These are phyloP conservation scores for Vannuccia rotundouncinata DNA, from an alignment of 2,888 invertebrate genomes.

Conservation along the genomic window DNA sequence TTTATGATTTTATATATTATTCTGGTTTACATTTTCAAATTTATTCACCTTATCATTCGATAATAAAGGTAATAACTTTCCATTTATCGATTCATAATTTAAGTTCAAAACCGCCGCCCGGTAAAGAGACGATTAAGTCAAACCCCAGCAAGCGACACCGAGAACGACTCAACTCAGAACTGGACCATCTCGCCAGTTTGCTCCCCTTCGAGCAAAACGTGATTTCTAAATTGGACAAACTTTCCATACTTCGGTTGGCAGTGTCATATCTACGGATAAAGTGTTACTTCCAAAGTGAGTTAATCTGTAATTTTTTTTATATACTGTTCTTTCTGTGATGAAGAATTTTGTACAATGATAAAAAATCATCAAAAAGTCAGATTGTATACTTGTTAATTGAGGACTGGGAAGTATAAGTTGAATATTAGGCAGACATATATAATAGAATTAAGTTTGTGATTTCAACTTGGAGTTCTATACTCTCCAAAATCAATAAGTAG, in stretches of 20 bases:
- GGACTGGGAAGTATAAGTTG: background rate
- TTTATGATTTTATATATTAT: too few relatives aligned
- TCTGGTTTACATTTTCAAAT: too few relatives aligned
- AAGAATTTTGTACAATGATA: background rate
- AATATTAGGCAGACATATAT: too few relatives aligned
- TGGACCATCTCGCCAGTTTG: constrained; percentile 79
- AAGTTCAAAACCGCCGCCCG: constrained; percentile 30
- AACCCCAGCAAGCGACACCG: constrained; percentile 97
- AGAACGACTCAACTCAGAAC: constrained; percentile 91
- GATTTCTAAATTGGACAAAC: constrained; percentile 90
- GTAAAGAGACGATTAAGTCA: constrained; percentile 45
- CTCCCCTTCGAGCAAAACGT: constrained; percentile 92
- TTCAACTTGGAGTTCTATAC: too few relatives aligned
- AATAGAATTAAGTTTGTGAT: too few relatives aligned
- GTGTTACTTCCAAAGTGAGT: constrained; percentile 97
- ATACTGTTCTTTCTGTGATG: background rate
- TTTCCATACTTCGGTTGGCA: constrained; percentile 90
- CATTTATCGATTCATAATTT: too few relatives aligned
- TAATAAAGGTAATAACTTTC: too few relatives aligned
- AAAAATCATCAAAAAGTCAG: background rate
- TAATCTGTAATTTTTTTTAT: background rate
- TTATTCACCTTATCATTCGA: too few relatives aligned
- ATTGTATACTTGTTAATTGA: background rate
- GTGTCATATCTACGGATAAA: constrained; percentile 96
- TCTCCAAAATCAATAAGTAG: background rate